Base-by-base conservation (phyloP, 2,113 vertebrate species). In the Otocyon megalotis region DNA sequence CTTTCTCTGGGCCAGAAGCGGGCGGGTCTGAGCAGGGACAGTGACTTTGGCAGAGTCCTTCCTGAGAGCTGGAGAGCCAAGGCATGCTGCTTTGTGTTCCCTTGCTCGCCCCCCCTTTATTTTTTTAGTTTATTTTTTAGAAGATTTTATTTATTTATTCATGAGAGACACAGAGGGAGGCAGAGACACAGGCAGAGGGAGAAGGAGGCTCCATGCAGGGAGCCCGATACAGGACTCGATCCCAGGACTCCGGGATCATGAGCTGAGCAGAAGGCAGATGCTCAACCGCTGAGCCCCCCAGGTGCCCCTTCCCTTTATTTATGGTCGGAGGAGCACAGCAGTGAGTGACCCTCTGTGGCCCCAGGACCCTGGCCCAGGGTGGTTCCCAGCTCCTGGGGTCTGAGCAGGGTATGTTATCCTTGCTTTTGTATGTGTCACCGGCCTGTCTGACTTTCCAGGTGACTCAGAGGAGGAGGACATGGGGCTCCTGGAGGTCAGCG, bases 391-490 rank as follows among this genome's bases (percentile, higher is more conserved):
- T 69, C 58, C 63, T 15, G 50, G 83, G 22, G 30, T 17, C 62
- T 26, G 71, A 43, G 80, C n/a, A 37, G 83, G 24, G 19, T 10
- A 1, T 48, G 37, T 15, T 5, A 20, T 13, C n/a, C 48, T 48
- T 0, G 3, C 50, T 17, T 37, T 37, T 5, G 43, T 48, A 10
- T 1, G 4, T 63, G n/a, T 90, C 37, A 85, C 53, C 5, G 0
- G 63, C 67, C 43, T 0, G 0, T 86, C 50, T 83, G 89, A 65
- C 69, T 93, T 95, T 90, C 48, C 98, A 99, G 99, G 99, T 88
- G 99, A 99, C 86, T 99, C 98, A 0, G 99, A 99, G 97, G 99
- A 99, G 95, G 99, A 99, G 94, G 99, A 99, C 90, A 99, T 99
- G 28, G 99, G 99, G 0, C 99, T 99, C 98, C 98, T 99, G 98